These are phyloP conservation scores for Otolemur crassicaudatus DNA, from an alignment of 2,797 vertebrate species.

Conservation along the genomic window DNA sequence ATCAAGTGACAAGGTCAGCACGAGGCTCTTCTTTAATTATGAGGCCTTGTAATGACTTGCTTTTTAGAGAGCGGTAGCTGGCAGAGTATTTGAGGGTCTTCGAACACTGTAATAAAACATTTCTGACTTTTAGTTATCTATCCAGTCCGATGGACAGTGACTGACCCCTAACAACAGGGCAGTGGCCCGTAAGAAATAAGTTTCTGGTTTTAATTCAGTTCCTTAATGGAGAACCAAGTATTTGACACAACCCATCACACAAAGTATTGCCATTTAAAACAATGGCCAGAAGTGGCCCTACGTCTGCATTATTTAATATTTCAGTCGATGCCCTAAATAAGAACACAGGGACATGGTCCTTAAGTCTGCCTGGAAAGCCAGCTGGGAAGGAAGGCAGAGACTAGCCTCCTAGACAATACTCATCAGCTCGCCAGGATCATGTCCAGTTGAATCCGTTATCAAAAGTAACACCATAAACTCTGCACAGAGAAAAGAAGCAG, in stretches of 20 bases:
- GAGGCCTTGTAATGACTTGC: neutral
- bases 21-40: neutral
- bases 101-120: neutral
- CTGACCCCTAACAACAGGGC: constrained; percentile 20
- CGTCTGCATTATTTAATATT: neutral
- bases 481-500: neutral
- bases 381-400: neutral
- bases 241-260: neutral
- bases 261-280: neutral
- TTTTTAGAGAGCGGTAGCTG: neutral
- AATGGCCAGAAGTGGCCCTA: neutral
- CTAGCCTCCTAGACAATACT: neutral
- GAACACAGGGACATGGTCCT: neutral
- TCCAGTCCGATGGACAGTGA: neutral
- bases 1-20: constrained; percentile 18
- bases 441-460: neutral
- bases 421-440: neutral
- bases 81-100: neutral
- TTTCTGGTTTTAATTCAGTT: constrained; percentile 56
- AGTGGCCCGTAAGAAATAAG: constrained; percentile 16
- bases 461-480: neutral
- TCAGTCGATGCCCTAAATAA: neutral
- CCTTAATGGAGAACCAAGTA: constrained; percentile 33
- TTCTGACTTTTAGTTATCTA: constrained; percentile 27
- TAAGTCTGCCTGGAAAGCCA: neutral